Evolutionary conservation across 2,888 invertebrate genomes (phyloP), one percentile per base, ranked within the genome.

Genomic region (Myopa testacea): DNA sequence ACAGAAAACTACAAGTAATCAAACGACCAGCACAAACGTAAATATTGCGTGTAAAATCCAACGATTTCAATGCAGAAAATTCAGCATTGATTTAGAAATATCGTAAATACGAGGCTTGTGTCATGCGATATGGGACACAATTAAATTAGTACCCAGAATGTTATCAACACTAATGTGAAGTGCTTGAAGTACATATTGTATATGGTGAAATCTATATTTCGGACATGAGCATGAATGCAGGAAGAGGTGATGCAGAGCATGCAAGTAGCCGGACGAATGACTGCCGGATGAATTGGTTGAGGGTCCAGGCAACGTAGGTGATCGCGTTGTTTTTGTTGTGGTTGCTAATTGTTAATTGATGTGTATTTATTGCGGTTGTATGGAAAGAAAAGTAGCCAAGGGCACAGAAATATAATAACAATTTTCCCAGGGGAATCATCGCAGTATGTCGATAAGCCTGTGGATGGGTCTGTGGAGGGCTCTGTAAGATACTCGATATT

Each of bases 291-390:
- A 65, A 65, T 37, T 10, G 37, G 4, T 65, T 4, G 14, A 4
- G 14, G 34, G 16, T 12, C 34, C 14, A 62, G 62, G 14, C 67
- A 16, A 38, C 67, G 38, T 38, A 34, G 55, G 50, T 62, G 73
- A 19, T 45, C n/a, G 26, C 26, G 37, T 62, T 26, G 62, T 62
- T 10, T 12, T 40, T 60, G 38, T 55, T 58, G 60, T 62, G 62
- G 45, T 58, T 67, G 67, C 75, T 67, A 86, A 87, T 86, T 87
- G 86, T 83, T 87, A 87, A 87, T 86, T 87, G 86, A 87, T 87
- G 86, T 86, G 87, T 87, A 82, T 83, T 85, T 86, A 86, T 87
- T 87, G 14, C 83, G 81, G 6, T 26, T 50, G 69, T 45, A 19
- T 38, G 71, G 37, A 38, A 81, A 81, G 82, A 80, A 86, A 86